Evolutionary conservation across 1,140 invertebrate species (phyloP).

Genomic region (Orius insidiosus): DNA sequence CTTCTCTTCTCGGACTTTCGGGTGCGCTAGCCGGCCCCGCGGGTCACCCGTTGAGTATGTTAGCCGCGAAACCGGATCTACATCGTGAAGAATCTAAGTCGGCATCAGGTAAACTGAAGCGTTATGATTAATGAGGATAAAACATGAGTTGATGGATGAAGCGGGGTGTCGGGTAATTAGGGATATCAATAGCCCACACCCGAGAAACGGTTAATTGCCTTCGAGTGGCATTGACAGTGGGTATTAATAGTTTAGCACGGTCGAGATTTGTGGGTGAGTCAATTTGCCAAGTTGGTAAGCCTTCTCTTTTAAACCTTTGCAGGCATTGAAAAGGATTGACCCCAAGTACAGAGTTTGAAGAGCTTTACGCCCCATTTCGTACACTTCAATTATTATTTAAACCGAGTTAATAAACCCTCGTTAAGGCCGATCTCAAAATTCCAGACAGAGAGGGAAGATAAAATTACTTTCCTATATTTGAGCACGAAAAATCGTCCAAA

Average conservation of each 20-base stretch:
- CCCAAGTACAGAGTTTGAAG: conserved; percentile 4
- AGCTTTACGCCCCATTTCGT: conserved; percentile 3
- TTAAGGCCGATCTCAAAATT: too few species aligned
- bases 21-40: conserved; percentile 33
- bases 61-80: conserved; percentile 51
- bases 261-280: too few species aligned
- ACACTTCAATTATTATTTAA: too few species aligned
- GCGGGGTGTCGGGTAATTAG: not conserved
- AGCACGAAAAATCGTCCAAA: too few species aligned
- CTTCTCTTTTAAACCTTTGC: too few species aligned
- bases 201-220: too few species aligned
- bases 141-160: not conserved
- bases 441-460: too few species aligned
- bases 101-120: conserved; percentile 39
- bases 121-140: not conserved
- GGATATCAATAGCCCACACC: not conserved
- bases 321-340: conserved; percentile 1
- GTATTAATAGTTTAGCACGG: too few species aligned
- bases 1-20: conserved; percentile 34
- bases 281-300: too few species aligned
- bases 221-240: too few species aligned
- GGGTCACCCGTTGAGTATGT: conserved; percentile 48
- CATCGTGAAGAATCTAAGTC: conserved; percentile 47
- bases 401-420: too few species aligned
- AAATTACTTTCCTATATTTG: too few species aligned